phyloP scores from a whole-genome alignment of 2,113 vertebrate species.

The Manacus vitellinus region DNA sequence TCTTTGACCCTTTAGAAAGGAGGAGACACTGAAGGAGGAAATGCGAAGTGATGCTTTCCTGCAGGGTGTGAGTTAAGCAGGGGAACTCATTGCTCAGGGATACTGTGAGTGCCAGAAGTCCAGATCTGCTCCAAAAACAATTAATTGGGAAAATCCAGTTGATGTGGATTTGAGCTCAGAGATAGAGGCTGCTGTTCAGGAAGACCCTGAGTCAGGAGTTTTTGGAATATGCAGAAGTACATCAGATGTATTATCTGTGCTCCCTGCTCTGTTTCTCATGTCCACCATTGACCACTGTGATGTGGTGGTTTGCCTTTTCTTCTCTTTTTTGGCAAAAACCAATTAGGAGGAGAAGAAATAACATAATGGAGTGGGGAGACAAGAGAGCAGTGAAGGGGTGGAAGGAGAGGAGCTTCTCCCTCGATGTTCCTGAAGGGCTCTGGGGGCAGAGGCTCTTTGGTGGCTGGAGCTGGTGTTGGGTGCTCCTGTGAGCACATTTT shows the following conservation, averaged over 20 bases:
- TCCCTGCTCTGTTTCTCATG: neutral
- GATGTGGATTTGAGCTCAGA: neutral
- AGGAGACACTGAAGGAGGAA: neutral
- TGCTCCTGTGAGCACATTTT: neutral
- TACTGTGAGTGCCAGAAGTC: neutral
- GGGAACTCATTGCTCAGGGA: neutral
- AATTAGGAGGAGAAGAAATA: neutral
- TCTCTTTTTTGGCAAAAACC: neutral
- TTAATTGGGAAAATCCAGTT: neutral
- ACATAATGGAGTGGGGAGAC: neutral
- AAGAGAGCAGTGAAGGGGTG: neutral
- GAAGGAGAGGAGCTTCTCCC: neutral
- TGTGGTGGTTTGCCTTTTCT: neutral
- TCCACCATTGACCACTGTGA: neutral
- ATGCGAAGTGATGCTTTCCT: neutral
- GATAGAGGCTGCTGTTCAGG: neutral
- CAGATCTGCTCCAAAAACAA: neutral
- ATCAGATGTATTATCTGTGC: neutral
- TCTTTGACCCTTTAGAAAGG: neutral
- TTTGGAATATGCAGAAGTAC: neutral
- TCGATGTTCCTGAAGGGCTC: accelerated
- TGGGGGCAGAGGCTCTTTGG: neutral
- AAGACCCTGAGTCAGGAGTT: neutral
- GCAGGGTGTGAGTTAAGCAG: neutral
- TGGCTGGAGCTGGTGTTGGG: neutral